Evolutionary conservation across 2,113 vertebrate genomes (phyloP), one percentile per base, ranked within the genome.

Genomic region (Thryonomys swinderianus): DNA sequence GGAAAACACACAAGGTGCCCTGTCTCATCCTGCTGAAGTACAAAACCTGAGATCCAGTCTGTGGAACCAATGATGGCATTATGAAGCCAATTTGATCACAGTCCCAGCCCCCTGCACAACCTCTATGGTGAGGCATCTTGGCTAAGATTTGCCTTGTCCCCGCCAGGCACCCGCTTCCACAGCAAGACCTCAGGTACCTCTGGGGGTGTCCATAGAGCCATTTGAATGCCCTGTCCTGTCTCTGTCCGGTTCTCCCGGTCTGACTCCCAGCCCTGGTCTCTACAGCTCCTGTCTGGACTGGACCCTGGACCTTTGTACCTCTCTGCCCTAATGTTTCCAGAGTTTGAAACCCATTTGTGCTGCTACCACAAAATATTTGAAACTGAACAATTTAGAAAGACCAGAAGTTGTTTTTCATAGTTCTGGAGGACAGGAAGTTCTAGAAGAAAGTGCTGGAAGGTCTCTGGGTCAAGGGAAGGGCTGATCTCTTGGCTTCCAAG

Each of bases 41-140:
- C 67, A 34, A 51, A 11, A 37, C 11, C 55, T 27, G 85, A 66
- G 81, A 64, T 14, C 10, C 8, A 12, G 34, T 51, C 16, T 7
- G 13, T 8, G 42, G 48, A 5, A 3, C 6, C 0, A 10, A 37
- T 37, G 74, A 11, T 42, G 27, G 62, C 13, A 3, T 21, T 5
- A 8, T 9, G 9, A 30, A 40, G 11, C 2, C 2, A 10, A 1
- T 42, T 7, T 55, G 12, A 45, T 34, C 1, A 9, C 17, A 8
- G 3, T 1, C 25, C 21, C 17, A 8, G 5, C 8, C 7, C 34
- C 2, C 2, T 6, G 1, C 5, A 10, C 0, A 45, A 12, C n/a
- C 25, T 59, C 2, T 0, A 0, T 23, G 14, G 3, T 14, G 76
- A 45, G 10, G 2, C 51, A 4, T 20, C 66, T 53, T 27, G 2